Evolutionary conservation across 2,797 vertebrate genomes (phyloP).

Genomic region (Aselliscus stoliczkanus): DNA sequence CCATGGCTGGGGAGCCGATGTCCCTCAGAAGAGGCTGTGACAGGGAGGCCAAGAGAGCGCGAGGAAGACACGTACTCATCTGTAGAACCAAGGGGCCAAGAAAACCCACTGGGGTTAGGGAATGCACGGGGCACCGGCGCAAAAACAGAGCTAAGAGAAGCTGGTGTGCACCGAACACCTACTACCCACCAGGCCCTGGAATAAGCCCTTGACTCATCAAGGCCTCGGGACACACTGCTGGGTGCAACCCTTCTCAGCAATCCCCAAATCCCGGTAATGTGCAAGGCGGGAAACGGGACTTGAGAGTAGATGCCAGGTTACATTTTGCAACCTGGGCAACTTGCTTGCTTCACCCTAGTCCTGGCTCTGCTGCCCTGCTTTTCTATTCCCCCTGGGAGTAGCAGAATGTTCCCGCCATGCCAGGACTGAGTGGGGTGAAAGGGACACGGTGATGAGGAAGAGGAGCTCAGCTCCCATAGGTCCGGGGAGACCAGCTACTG

Average conservation of each 20-base stretch:
- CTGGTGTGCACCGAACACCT: fast-evolving
- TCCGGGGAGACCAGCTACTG: fast-evolving
- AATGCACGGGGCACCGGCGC: background rate
- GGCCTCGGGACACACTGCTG: background rate
- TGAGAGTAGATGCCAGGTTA: background rate
- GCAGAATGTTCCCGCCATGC: background rate
- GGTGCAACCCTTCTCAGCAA: fast-evolving
- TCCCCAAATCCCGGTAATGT: background rate
- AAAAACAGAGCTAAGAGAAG: background rate
- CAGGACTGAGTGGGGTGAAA: background rate
- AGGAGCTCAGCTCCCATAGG: background rate
- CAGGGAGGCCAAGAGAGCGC: constrained; percentile 58
- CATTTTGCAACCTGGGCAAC: background rate
- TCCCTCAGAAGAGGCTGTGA: constrained; percentile 31
- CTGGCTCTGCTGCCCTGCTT: background rate
- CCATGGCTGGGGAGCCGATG: constrained; percentile 32
- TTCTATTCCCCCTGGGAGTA: background rate
- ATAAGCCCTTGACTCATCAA: background rate
- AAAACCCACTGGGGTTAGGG: background rate
- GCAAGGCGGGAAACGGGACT: fast-evolving
- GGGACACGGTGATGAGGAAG: fast-evolving
- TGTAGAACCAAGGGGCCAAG: constrained; percentile 68
- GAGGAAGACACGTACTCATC: constrained; percentile 90
- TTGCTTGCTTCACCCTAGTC: background rate
- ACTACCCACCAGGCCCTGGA: fast-evolving